phyloP scores from a whole-genome alignment of 2,888 invertebrate genomes.

The Agrotis exclamationis region DNA sequence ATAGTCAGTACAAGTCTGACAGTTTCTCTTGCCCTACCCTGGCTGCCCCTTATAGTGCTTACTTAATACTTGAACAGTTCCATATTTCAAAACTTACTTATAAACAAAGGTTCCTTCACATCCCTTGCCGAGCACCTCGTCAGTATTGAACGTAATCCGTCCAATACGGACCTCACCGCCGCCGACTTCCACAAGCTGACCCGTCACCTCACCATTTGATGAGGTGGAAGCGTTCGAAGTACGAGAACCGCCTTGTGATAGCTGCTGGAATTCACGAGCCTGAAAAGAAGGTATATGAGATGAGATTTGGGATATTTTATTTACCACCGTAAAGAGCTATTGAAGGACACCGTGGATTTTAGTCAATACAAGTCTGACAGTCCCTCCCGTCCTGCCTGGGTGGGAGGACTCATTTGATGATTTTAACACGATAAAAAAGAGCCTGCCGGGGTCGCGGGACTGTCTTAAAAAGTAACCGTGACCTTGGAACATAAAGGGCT shows the following conservation, averaged over 20 bases:
- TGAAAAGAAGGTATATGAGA: conserved; percentile 64
- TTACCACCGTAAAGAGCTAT: neutral
- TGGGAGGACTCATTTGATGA: too few relatives aligned
- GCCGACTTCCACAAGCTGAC: conserved; percentile 91
- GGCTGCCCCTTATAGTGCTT: too few relatives aligned
- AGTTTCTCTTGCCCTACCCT: too few relatives aligned
- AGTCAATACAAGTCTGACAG: too few relatives aligned
- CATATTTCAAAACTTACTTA: conserved; percentile 88
- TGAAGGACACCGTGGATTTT: too few relatives aligned
- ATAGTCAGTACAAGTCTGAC: too few relatives aligned
- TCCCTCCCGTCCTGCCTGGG: too few relatives aligned
- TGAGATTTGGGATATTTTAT: neutral
- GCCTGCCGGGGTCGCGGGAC: too few relatives aligned
- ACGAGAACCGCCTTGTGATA: conserved; percentile 92
- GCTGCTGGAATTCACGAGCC: conserved; percentile 93
- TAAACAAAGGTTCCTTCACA: conserved; percentile 99
- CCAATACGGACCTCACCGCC: conserved; percentile 95
- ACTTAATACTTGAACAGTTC: too few relatives aligned
- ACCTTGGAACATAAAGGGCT: too few relatives aligned
- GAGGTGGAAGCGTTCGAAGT: conserved; percentile 83
- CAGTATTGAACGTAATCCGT: conserved; percentile 96
- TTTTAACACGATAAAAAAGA: too few relatives aligned
- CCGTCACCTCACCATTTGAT: conserved; percentile 87
- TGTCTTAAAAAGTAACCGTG: too few relatives aligned
- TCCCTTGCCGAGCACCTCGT: conserved; percentile 97